Percentiles rank a stretch among this genome's conserved stretches.
phyloP scores from a whole-genome alignment of 2,113 vertebrate species.

The Rousettus leschenaultii region DNA sequence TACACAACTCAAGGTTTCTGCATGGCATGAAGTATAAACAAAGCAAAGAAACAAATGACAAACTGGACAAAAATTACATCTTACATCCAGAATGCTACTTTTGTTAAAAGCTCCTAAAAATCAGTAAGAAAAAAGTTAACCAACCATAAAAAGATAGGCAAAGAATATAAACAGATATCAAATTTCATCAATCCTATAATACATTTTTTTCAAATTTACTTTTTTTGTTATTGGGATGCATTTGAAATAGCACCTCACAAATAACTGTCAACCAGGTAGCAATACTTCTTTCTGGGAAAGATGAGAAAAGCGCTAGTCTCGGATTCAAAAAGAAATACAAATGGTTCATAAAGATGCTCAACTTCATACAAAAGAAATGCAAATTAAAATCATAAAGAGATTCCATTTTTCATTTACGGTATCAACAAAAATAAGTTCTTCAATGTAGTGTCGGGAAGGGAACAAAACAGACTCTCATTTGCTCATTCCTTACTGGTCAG shows the following conservation, averaged over 20 bases:
- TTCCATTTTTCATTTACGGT: conserved; percentile 2
- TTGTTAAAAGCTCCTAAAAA: not conserved
- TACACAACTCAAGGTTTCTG: not conserved
- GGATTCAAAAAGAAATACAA: conserved; percentile 2
- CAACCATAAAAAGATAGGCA: not conserved
- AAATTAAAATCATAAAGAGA: conserved; percentile 13
- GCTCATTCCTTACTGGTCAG: not conserved
- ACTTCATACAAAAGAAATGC: conserved; percentile 42
- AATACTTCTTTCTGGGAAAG: not conserved
- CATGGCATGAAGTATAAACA: not conserved
- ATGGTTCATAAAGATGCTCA: not conserved
- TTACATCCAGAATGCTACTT: not conserved
- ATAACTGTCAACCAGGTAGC: not conserved
- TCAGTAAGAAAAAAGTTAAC: not conserved
- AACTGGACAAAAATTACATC: not conserved
- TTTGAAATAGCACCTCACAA: conserved; percentile 11
- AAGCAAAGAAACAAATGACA: not conserved
- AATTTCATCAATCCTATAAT: not conserved
- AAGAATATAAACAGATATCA: not conserved
- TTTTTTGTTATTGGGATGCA: not conserved
- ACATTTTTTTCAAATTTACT: not conserved
- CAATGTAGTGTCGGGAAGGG: not conserved
- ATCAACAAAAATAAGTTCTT: conserved; percentile 16
- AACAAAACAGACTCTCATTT: not conserved
- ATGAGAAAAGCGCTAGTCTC: not conserved